Evolutionary conservation across 2,113 vertebrate genomes (phyloP), one percentile per base, ranked within the genome.

Genomic region (Cavia porcellus): DNA sequence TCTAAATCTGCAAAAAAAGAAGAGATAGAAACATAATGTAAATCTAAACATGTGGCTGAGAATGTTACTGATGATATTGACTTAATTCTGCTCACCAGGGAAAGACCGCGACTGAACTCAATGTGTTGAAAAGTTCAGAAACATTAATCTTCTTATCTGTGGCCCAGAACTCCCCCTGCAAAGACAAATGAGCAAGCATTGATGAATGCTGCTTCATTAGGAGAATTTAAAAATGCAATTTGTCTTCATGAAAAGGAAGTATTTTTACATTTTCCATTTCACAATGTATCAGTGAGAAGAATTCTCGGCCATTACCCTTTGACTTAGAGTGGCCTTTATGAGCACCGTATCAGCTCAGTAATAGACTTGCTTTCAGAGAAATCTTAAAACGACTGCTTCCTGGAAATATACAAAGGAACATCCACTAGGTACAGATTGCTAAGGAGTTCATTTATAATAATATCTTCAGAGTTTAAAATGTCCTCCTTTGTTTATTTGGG

Each of bases 121-220:
- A 98, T 98, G 96, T 98, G 97, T 96, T 98, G 96, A 96, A 98
- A 98, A 99, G 97, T 98, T 99, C 98, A 99, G 96, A 98, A 89
- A 83, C 97, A 98, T 99, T 98, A 98, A 98, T 99, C 98, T 98
- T 98, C 98, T 98, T 98, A 98, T 98, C 98, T 96, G 50, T 98
- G 96, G 97, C 97, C 96, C 95, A 97, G 97, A 99, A 98, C 92
- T 98, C 98, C 97, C 92, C 98, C 95, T 98, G 94, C 96, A 98
- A 98, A 98, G 98, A 98, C 97, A 98, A 98, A 98, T 98, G 98
- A 98, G 98, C 94, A 97, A 97, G 97, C 80, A 93, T 97, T 98
- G 98, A 98, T 98, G 97, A 98, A 98, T 98, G 97, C 93, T 97
- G 96, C 97, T 98, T 99, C 98, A 98, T 99, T 98, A 99, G 86